These are phyloP conservation scores for Colostygia pectinataria DNA, from an alignment of 2,888 invertebrate species.

Conservation along the genomic window DNA sequence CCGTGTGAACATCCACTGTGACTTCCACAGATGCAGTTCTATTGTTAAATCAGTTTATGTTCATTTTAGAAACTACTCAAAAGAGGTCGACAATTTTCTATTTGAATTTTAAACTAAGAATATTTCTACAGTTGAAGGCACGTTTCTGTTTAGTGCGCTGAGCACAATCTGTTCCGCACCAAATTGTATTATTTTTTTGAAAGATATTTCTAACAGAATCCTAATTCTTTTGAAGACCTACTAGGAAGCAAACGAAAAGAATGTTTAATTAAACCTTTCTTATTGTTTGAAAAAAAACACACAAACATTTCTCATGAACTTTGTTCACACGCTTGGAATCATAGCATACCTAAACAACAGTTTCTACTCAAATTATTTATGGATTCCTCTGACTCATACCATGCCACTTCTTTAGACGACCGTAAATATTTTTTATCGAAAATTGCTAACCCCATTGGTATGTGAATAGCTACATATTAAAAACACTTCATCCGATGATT, in stretches of 20 bases:
- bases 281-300: conserved; percentile 11
- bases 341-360: conserved; percentile 11
- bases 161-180: conserved; percentile 28
- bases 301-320: conserved; percentile 8
- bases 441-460: conserved; percentile 25
- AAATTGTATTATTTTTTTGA: too few relatives aligned
- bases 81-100: conserved; percentile 36
- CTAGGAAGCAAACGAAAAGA: too few relatives aligned
- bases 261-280: too few relatives aligned
- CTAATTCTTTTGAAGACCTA: too few relatives aligned
- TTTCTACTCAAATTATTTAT: conserved; percentile 24
- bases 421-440: conserved; percentile 32
- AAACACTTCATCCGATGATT: background rate
- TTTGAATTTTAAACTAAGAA: conserved; percentile 35
- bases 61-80: conserved; percentile 34
- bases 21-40: conserved; percentile 47
- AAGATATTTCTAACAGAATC: too few relatives aligned
- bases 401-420: conserved; percentile 22
- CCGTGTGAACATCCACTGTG: conserved; percentile 60
- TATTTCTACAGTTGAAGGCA: conserved; percentile 41
- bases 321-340: conserved; percentile 30
- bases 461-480: conserved; percentile 13
- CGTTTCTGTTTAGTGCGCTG: conserved; percentile 36
- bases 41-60: conserved; percentile 49
- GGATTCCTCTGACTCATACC: conserved; percentile 32